phyloP scores from a whole-genome alignment of 2,888 invertebrate genomes.

The Cancer borealis region DNA sequence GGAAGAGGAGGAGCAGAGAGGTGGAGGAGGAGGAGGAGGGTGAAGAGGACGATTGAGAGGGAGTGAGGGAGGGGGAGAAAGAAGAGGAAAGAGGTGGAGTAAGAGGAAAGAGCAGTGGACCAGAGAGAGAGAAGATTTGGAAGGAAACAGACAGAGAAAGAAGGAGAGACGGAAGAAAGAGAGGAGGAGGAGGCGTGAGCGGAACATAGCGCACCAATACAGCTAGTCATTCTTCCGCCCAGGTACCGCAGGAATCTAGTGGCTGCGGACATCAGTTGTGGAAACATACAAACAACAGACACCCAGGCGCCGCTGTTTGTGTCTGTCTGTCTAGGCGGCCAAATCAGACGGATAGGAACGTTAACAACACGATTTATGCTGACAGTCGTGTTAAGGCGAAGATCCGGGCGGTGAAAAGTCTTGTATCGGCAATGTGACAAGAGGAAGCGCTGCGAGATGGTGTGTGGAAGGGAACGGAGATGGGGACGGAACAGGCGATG shows the following conservation, averaged over 20 bases:
- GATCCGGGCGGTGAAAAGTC: background rate
- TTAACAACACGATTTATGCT: background rate
- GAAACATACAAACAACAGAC: background rate
- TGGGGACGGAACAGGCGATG: no score
- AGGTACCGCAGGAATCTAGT: background rate
- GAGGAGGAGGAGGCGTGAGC: background rate
- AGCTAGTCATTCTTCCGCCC: background rate
- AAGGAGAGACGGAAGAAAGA: background rate
- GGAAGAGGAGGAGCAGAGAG: background rate
- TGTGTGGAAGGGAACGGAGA: background rate
- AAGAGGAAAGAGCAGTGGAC: background rate
- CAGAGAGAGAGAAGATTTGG: background rate
- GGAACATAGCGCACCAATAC: conserved; percentile 1
- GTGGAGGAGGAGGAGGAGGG: background rate
- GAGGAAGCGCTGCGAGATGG: background rate
- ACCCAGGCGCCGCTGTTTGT: background rate
- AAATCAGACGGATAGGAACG: background rate
- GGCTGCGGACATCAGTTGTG: background rate
- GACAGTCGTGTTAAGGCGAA: conserved; percentile 8
- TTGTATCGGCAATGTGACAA: background rate
- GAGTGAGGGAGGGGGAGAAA: background rate
- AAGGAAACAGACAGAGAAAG: background rate
- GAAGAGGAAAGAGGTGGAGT: conserved; percentile 6
- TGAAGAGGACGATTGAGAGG: background rate
- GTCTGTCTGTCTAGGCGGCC: background rate